Base-by-base conservation (phyloP, 2,113 vertebrate species). In the Macquaria ambigua region DNA sequence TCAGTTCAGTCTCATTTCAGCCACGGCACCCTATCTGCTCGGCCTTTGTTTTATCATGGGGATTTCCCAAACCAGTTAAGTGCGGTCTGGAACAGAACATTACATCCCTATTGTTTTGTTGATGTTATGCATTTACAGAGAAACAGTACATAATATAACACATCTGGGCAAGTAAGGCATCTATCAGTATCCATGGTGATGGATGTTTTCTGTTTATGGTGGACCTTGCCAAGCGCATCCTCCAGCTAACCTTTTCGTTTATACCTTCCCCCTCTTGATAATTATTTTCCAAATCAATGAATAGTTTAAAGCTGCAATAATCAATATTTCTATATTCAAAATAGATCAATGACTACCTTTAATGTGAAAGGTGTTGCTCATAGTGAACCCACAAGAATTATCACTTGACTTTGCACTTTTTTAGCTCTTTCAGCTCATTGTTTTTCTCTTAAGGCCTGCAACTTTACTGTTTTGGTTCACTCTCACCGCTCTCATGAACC, bases 131-230 rank as follows among this genome's bases (percentile, higher is more conserved):
- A 67, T 59, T 59, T 21, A 28, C 10, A 68, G 28, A 25, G 1
- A 73, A 37, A 9, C 39, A 31, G 2, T 2, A 16, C 10, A 50
- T 25, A 21, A 53, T 53, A 21, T n/a, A 21, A 70, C 28, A 58
- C n/a, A 80, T 69, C 68, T 53, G 34, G 18, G 8, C 50, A 66
- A 74, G 21, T 20, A 12, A 75, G 6, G 11, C 20, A 52, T 52
- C 3, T 9, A 31, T 56, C 48, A 8, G 25, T 81, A 53, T 31
- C 59, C 79, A 81, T 41, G 48, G 68, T 31, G 68, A 72, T 71
- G 43, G 43, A 71, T 31, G 56, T 52, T 66, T n/a, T 46, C 25
- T 46, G 43, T 52, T 74, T 31, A 74, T 1, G 58, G 5, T 41
- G 11, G 6, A 48, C 10, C 15, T 41, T 64, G 48, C 59, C 34